Conservation (phyloP, 2,797 vertebrate species). For the Mormyrus proboscirostris region DNA sequence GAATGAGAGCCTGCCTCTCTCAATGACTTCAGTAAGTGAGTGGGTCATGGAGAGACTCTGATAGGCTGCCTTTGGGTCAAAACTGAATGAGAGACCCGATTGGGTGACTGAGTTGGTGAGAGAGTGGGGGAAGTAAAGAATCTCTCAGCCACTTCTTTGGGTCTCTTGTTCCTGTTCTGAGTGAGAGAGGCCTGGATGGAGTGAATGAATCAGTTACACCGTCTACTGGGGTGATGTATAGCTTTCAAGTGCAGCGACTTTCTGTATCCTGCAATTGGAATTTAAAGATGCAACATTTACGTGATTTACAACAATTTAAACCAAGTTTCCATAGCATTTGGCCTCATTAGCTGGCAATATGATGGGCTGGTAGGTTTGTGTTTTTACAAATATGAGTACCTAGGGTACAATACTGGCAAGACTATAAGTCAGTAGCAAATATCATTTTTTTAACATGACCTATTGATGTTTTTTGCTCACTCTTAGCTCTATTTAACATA, state of each 20-base stretch:
- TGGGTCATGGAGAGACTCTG: not conserved
- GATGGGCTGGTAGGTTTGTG: not conserved
- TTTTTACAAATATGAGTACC: not conserved
- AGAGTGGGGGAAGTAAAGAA: not conserved
- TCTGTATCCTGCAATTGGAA: not conserved
- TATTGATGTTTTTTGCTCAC: not conserved
- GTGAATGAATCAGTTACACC: not conserved
- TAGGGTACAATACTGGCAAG: not conserved
- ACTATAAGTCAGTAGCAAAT: not conserved
- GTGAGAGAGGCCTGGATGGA: not conserved
- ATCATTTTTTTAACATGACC: not conserved
- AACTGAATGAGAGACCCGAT: not conserved
- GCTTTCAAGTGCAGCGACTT: not conserved
- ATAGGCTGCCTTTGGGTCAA: not conserved
- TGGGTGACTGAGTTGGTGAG: too few relatives aligned
- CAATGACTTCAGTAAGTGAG: not conserved
- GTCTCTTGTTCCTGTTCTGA: not conserved
- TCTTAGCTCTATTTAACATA: not conserved
- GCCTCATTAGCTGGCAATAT: not conserved
- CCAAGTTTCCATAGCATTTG: not conserved
- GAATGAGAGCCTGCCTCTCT: not conserved
- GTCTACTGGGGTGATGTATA: not conserved
- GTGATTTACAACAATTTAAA: not conserved
- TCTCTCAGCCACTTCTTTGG: not conserved
- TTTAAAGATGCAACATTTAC: not conserved